Conservation (phyloP, 2,113 vertebrate species). For the Periophthalmus modestus region DNA sequence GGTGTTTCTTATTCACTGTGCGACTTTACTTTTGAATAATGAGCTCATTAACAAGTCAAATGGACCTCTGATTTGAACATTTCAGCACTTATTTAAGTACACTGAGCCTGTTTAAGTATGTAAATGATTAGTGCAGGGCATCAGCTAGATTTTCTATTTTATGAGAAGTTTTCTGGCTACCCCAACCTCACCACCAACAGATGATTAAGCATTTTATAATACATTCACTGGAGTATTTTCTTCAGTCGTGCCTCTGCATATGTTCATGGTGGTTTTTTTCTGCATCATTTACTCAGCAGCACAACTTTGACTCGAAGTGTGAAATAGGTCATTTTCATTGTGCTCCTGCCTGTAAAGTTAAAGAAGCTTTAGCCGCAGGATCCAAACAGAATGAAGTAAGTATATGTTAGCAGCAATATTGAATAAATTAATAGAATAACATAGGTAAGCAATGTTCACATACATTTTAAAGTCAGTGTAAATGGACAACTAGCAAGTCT, state of each 20-base stretch:
- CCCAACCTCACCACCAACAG: background rate
- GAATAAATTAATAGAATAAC: background rate
- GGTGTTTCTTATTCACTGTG: background rate
- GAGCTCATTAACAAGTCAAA: conserved; percentile 15
- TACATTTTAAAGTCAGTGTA: background rate
- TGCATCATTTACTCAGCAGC: background rate
- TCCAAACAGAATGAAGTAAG: background rate
- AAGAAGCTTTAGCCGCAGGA: background rate
- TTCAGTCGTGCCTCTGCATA: background rate
- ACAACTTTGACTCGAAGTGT: background rate
- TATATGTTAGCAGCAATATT: no score
- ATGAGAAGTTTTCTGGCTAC: background rate
- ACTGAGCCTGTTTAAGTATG: conserved; percentile 3
- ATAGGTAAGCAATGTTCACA: background rate
- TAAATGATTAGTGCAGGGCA: background rate
- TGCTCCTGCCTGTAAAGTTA: background rate
- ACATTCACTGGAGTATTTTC: background rate
- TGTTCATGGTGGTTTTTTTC: background rate
- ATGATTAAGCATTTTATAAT: background rate
- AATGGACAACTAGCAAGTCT: background rate
- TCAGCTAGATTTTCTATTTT: background rate
- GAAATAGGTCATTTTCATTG: no score
- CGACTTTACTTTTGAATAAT: conserved; percentile 10
- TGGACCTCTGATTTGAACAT: conserved; percentile 2
- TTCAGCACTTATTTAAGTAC: conserved; percentile 1